Evolutionary conservation across 2,888 invertebrate species (phyloP), one percentile per base, ranked within the genome.

Genomic region (Tetragonula carbonaria): DNA sequence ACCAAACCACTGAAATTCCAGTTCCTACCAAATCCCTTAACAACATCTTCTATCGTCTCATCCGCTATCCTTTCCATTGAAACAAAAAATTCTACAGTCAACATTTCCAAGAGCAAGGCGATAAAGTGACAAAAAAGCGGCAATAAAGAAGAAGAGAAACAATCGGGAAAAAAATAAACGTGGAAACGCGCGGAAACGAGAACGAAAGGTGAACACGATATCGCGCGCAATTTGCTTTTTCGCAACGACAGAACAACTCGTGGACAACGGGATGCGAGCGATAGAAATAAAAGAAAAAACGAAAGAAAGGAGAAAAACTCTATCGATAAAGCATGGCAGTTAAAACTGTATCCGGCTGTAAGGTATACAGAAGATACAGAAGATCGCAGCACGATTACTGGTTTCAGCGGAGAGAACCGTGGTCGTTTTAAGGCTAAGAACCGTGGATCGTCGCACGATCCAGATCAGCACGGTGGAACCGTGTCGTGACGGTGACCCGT

Each of bases 401-500:
- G 83, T 74, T 78, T 74, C 67, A 45, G 57, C 33, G 66, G 57
- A 65, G 75, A 65, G 53, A 74, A 21, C 53, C 59, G 45, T 62
- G 68, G 65, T 57, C 55, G 66, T 80, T 85, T 53, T 73, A 80
- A 75, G 84, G 80, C 75, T 84, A 18, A 33, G 33, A 33, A 33
- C 45, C 50, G 28, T 18, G 84, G 66, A 78, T 82, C 71, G 78
- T 70, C 83, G 83, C 57, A 71, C 71, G 84, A 78, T 79, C 78
- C 75, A 79, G 83, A 83, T 86, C 68, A 73, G 77, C 73, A 67
- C 74, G 68, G 76, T 66, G 59, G 33, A 77, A 78, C 63, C 33
- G 71, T 71, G 82, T 59, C 80, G 80, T 77, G 73, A 78, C 78
- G 84, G 72, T 75, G 82, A 77, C 71, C 76, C 76, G 70, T 45